Evolutionary conservation across 2,888 invertebrate species (phyloP).

Genomic region (Noctua janthina): DNA sequence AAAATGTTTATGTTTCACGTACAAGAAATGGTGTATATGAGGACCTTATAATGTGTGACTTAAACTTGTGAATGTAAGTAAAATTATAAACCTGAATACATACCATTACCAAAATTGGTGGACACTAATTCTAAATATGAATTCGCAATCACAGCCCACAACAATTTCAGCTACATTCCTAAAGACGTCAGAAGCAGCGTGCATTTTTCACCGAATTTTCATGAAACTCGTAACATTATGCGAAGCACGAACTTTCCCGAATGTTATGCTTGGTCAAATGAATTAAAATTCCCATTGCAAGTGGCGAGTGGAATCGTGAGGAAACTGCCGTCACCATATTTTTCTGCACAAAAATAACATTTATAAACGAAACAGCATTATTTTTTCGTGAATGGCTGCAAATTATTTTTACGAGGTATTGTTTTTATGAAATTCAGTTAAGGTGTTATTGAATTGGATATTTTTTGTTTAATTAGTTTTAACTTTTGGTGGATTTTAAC

Average conservation of each 20-base stretch:
- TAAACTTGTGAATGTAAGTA: background rate
- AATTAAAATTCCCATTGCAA: slow-evolving; percentile 81
- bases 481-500: background rate
- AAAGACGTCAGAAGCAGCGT: slow-evolving; percentile 72
- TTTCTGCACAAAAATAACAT: slow-evolving; percentile 60
- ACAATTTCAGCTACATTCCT: slow-evolving; percentile 47
- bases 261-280: slow-evolving; percentile 76
- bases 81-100: background rate
- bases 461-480: background rate
- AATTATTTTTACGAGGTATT: slow-evolving; percentile 30
- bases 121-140: background rate
- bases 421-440: background rate
- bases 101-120: no score
- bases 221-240: slow-evolving; percentile 73
- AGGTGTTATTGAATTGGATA: background rate
- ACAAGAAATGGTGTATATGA: no score
- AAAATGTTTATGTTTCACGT: no score
- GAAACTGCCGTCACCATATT: slow-evolving; percentile 69
- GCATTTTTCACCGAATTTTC: slow-evolving; percentile 70
- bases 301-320: slow-evolving; percentile 75
- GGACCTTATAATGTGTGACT: no score
- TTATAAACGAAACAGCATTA: slow-evolving; percentile 60
- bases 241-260: slow-evolving; percentile 70
- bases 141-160: slow-evolving; percentile 15
- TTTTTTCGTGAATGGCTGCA: slow-evolving; percentile 54